Evolutionary conservation across 2,113 vertebrate species (phyloP).

Genomic region (Bos javanicus): DNA sequence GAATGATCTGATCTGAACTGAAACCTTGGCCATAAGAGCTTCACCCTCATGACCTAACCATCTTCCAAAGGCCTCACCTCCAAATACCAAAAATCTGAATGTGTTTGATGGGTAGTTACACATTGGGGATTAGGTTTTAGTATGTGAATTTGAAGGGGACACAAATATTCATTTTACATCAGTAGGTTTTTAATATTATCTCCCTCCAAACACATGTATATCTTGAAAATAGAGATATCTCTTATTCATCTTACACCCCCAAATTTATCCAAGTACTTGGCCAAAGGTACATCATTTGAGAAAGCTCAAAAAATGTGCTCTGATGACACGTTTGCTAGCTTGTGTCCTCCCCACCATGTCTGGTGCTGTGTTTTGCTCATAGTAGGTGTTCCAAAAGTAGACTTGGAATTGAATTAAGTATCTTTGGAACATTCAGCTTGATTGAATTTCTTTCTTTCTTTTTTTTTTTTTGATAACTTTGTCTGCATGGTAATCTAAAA

Average conservation of each 20-base stretch:
- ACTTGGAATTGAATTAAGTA: background rate
- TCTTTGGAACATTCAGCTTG: background rate
- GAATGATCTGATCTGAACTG: too few relatives aligned
- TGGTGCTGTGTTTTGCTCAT: background rate
- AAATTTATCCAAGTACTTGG: background rate
- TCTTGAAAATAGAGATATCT: conserved; percentile 1
- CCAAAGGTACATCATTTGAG: background rate
- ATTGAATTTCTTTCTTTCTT: background rate
- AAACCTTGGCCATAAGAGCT: background rate
- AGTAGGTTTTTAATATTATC: background rate
- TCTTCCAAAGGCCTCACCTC: background rate
- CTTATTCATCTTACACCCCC: background rate
- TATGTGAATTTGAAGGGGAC: background rate
- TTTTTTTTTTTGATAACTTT: background rate
- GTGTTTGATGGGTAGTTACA: background rate
- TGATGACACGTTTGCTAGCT: background rate
- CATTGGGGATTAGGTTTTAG: background rate
- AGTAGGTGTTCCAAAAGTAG: background rate
- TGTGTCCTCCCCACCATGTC: background rate
- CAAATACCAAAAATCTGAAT: background rate
- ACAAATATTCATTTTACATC: background rate
- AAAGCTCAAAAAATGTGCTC: background rate
- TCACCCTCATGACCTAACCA: background rate
- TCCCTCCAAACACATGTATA: background rate
- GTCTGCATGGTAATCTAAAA: conserved; percentile 3